Evolutionary conservation across 2,888 invertebrate genomes (phyloP).

Genomic region (Microdon myrmicae): DNA sequence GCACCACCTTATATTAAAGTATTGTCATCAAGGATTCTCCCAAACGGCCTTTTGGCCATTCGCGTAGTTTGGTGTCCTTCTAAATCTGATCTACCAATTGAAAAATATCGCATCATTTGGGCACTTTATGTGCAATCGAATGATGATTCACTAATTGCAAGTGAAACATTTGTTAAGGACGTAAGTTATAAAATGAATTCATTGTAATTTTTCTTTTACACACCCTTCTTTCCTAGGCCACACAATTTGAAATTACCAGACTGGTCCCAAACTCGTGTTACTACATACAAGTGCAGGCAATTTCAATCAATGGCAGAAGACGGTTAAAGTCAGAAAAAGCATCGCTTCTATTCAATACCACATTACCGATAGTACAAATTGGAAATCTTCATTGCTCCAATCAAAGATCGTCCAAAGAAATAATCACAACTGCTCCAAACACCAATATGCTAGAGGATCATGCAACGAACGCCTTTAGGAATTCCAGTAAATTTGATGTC

Average conservation of each 20-base stretch:
- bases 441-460: constrained; percentile 52
- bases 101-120: constrained; percentile 80
- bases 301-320: constrained; percentile 75
- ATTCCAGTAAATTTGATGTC: constrained; percentile 56
- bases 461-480: constrained; percentile 12
- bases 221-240: constrained; percentile 69
- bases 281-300: constrained; percentile 82
- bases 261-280: constrained; percentile 77
- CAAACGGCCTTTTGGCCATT: constrained; percentile 69
- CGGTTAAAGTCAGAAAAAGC: constrained; percentile 78
- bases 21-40: constrained; percentile 35
- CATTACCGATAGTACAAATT: constrained; percentile 60
- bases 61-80: constrained; percentile 77
- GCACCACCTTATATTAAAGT: constrained; percentile 62
- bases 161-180: constrained; percentile 62
- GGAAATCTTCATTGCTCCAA: constrained; percentile 56
- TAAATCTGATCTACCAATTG: constrained; percentile 77
- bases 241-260: constrained; percentile 73
- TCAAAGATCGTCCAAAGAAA: constrained; percentile 36
- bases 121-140: constrained; percentile 74
- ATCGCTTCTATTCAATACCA: constrained; percentile 78
- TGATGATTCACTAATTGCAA: constrained; percentile 61
- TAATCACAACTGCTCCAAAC: constrained; percentile 6
- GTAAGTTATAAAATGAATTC: constrained; percentile 53
- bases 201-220: constrained; percentile 54